phyloP scores from a whole-genome alignment of 2,113 vertebrate genomes.

The Passerina amoena region DNA sequence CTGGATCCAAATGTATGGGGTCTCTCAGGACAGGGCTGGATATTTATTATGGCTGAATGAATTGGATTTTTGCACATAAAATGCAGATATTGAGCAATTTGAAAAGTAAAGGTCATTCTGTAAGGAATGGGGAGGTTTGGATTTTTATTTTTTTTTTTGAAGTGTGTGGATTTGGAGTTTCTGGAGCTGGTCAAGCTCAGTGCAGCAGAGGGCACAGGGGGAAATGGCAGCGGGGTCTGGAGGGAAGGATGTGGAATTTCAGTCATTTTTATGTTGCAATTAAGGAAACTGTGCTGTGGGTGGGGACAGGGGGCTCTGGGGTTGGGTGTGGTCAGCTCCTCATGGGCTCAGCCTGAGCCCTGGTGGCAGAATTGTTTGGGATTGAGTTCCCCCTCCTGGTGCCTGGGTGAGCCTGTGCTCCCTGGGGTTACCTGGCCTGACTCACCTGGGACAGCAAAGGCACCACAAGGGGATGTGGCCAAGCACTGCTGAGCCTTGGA shows the following conservation, averaged over 20 bases:
- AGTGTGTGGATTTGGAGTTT: not conserved
- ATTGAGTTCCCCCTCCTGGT: not conserved
- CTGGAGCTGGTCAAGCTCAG: not conserved
- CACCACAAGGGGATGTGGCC: not conserved
- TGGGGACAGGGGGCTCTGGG: not conserved
- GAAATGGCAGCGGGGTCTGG: not conserved
- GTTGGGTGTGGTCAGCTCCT: not conserved
- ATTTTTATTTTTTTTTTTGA: not conserved
- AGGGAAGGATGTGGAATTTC: not conserved
- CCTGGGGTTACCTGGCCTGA: not conserved
- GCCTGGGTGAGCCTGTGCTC: not conserved
- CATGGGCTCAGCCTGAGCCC: not conserved
- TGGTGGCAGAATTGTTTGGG: not conserved
- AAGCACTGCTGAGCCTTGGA: not conserved
- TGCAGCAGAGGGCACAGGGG: not conserved
- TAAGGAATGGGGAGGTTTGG: not conserved
- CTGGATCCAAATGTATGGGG: not conserved
- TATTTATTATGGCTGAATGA: not conserved
- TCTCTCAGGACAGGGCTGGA: not conserved
- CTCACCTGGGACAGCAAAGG: not conserved
- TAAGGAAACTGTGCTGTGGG: not conserved
- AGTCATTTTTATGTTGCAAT: not conserved
- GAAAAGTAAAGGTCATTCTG: not conserved
- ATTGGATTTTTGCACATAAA: not conserved
- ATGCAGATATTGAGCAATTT: not conserved